Percentiles rank a stretch among this genome's conserved stretches.
These are phyloP conservation scores for Tetramorium bicarinatum DNA, from an alignment of 2,888 invertebrate genomes.

Conservation along the genomic window DNA sequence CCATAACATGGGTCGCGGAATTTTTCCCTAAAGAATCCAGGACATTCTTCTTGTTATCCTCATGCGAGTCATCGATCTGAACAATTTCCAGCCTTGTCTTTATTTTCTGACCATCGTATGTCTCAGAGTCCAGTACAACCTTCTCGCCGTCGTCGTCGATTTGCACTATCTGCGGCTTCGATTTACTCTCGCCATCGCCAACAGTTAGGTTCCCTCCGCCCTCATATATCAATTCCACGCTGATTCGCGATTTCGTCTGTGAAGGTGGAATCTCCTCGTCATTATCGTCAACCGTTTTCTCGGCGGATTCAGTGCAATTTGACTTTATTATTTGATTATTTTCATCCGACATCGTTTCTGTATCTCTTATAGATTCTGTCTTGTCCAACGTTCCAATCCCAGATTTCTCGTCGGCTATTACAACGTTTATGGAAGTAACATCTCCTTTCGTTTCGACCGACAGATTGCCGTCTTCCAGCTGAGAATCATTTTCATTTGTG, in stretches of 20 bases:
- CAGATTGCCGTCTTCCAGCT: conserved; percentile 20
- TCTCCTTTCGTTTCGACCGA: conserved; percentile 21
- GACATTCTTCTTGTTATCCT: conserved; percentile 80
- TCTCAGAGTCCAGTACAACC: conserved; percentile 77
- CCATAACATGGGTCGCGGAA: conserved; percentile 52
- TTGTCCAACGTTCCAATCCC: conserved; percentile 19
- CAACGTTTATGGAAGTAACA: neutral
- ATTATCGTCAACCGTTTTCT: neutral
- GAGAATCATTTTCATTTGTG: neutral
- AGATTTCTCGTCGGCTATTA: conserved; percentile 36
- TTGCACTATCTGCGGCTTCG: conserved; percentile 78
- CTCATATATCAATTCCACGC: conserved; percentile 82
- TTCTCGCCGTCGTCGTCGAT: conserved; percentile 82
- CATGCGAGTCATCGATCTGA: conserved; percentile 82
- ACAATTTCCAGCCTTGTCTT: conserved; percentile 78
- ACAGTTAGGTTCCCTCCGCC: conserved; percentile 48
- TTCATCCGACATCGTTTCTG: neutral
- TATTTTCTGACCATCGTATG: neutral
- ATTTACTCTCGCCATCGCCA: conserved; percentile 58
- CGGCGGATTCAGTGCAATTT: conserved; percentile 33
- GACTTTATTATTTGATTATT: conserved; percentile 28
- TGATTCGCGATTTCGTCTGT: conserved; percentile 72
- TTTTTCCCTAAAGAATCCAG: conserved; percentile 79
- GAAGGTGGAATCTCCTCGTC: conserved; percentile 21
- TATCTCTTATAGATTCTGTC: neutral